Conservation (phyloP, 2,113 vertebrate genomes). For the Oreochromis niloticus region DNA sequence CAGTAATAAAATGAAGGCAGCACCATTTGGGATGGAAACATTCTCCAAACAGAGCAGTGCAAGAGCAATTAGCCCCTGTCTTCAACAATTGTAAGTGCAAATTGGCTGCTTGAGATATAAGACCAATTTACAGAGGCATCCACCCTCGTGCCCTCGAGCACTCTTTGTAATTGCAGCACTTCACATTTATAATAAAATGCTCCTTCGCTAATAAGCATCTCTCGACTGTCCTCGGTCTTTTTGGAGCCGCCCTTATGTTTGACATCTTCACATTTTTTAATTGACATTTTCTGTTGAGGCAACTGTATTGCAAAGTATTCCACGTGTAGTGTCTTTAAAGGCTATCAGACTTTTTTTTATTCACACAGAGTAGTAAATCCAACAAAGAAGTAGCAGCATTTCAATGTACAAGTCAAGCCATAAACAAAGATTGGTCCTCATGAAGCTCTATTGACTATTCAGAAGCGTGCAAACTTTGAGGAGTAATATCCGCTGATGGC, state of each 20-base stretch:
- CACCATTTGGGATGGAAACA: neutral
- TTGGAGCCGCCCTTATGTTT: neutral
- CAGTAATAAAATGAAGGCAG: neutral
- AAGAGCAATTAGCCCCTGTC: constrained; percentile 6
- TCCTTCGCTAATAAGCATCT: constrained; percentile 1
- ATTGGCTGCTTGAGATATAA: constrained; percentile 17
- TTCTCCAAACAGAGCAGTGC: neutral
- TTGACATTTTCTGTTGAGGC: neutral
- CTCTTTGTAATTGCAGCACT: constrained; percentile 25
- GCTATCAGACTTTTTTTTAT: neutral
- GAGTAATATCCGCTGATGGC: constrained; percentile 50
- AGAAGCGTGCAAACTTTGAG: constrained; percentile 30
- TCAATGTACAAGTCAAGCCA: constrained; percentile 2
- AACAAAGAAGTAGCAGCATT: neutral
- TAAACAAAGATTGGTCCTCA: constrained; percentile 14
- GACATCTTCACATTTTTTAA: neutral
- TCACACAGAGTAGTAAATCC: neutral
- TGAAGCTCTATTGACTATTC: constrained; percentile 25
- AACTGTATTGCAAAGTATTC: neutral
- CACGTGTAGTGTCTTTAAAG: neutral
- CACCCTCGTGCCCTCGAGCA: neutral
- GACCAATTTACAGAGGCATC: constrained; percentile 12
- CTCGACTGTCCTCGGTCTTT: neutral
- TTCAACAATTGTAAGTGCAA: constrained; percentile 15
- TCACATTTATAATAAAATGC: constrained; percentile 4